These are phyloP conservation scores for Plectropomus leopardus DNA, from an alignment of 2,113 vertebrate species.

Conservation along the genomic window DNA sequence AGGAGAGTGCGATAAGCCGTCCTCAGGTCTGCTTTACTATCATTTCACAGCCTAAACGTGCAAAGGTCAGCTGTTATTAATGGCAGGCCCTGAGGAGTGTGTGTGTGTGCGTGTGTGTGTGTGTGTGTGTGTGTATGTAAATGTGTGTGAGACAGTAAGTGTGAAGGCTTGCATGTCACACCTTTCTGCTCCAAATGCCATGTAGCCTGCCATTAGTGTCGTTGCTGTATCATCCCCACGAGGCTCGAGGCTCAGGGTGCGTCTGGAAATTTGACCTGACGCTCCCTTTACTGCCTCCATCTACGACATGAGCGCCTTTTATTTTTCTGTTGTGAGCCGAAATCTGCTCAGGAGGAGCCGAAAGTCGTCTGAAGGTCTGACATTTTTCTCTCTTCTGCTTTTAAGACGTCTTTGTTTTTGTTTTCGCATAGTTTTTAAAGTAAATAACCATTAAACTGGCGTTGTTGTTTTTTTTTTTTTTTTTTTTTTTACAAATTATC, in stretches of 20 bases:
- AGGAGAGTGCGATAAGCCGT: conserved; percentile 39
- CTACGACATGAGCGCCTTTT: background rate
- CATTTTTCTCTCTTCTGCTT: no score
- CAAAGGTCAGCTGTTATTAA: conserved; percentile 80
- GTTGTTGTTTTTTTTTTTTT: no score
- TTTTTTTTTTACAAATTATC: no score
- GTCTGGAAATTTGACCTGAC: conserved; percentile 55
- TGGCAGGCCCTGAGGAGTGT: conserved; percentile 63
- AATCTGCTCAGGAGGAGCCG: background rate
- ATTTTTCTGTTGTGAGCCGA: background rate
- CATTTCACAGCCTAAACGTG: conserved; percentile 76
- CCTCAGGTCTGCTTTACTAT: conserved; percentile 66
- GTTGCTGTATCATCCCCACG: conserved; percentile 31
- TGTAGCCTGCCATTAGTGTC: conserved; percentile 62
- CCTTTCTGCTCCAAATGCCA: conserved; percentile 83
- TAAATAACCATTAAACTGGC: no score
- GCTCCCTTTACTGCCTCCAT: conserved; percentile 16
- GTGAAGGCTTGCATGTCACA: conserved; percentile 78
- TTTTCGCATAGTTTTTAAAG: no score
- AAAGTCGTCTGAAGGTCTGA: no score
- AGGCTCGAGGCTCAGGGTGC: conserved; percentile 41
- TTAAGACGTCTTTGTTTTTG: no score
- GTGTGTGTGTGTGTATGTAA: conserved; percentile 53
- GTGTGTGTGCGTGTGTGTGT: conserved; percentile 15
- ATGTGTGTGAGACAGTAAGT: conserved; percentile 56